Base-by-base conservation (phyloP, 2,888 invertebrate genomes). In the Cotesia congregata region DNA sequence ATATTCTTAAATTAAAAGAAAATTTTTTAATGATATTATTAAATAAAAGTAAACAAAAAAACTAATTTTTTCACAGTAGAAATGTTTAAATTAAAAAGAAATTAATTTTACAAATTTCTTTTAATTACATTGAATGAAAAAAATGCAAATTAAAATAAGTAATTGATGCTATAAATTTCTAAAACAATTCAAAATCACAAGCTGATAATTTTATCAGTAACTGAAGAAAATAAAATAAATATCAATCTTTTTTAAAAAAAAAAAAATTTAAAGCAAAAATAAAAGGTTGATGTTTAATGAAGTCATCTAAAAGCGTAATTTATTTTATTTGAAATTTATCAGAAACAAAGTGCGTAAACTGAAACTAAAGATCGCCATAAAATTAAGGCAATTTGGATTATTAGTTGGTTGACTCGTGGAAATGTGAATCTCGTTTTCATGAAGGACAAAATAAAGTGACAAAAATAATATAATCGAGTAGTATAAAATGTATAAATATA, bases 361-460 rank as follows among this genome's bases (percentile, higher is more conserved):
- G 50, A 50, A 50, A 50, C 50, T 50, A 50, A 50, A 50, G 50
- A 50, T 50, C 50, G 50, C 50, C 12, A 50, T 50, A 50, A 50
- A 50, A 50, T 50, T 9, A 12, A 50, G 12, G 50, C 50, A 50
- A 50, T 50, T 50, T 50, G 50, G 50, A 50, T 12, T 50, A 50
- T 50, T 50, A 50, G 50, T 50, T 50, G 50, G 50, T 50, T 50
- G 50, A 50, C 50, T 50, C 50, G 50, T 50, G 50, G 9, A 50
- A 50, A 50, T 12, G 50, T 50, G 9, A 50, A 12, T 50, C 7
- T 50, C 50, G 12, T 50, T 50, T 12, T 7, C 50, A 50, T 50
- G 3, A 17, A 50, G 50, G 67, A 70, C n/a, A 72, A 71, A 15
- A 65, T 64, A 30, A 65, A 75, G 68, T 50, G 68, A 77, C 70